phyloP scores from a whole-genome alignment of 2,113 vertebrate species.

The Anseranas semipalmata region DNA sequence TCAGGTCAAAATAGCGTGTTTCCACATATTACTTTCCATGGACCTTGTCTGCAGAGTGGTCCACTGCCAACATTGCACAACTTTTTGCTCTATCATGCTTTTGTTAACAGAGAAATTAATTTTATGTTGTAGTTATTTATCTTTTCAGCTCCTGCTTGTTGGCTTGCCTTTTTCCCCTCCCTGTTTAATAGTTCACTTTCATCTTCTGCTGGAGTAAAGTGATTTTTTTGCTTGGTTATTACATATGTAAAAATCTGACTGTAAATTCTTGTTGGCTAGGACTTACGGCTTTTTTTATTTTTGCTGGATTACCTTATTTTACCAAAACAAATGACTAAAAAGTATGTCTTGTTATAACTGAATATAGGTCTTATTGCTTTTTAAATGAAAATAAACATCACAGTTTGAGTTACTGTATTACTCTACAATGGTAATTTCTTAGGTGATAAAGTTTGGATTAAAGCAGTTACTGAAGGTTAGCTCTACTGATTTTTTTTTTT shows the following conservation, averaged over 20 bases:
- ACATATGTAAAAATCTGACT: neutral
- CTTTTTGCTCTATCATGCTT: rapidly evolving
- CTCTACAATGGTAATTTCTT: neutral
- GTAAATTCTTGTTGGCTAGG: neutral
- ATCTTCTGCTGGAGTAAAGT: neutral
- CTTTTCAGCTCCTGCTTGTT: neutral
- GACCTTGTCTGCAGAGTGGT: neutral
- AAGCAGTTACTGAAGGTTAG: neutral
- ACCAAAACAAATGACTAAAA: neutral
- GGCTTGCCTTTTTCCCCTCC: neutral
- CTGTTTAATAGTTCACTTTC: neutral
- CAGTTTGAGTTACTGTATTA: neutral
- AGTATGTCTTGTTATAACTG: neutral
- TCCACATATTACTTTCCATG: neutral
- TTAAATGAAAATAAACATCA: neutral
- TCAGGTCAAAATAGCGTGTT: neutral
- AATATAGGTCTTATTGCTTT: neutral
- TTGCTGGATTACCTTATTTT: neutral
- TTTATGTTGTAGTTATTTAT: neutral
- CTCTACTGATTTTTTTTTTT: neutral
- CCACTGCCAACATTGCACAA: neutral
- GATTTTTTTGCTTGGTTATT: neutral
- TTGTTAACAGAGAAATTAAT: neutral
- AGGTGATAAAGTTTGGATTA: neutral
- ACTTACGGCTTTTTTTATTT: neutral